These are phyloP conservation scores for Zaprionus kolodkinae DNA, from an alignment of 1,140 invertebrate species.

Conservation along the genomic window DNA sequence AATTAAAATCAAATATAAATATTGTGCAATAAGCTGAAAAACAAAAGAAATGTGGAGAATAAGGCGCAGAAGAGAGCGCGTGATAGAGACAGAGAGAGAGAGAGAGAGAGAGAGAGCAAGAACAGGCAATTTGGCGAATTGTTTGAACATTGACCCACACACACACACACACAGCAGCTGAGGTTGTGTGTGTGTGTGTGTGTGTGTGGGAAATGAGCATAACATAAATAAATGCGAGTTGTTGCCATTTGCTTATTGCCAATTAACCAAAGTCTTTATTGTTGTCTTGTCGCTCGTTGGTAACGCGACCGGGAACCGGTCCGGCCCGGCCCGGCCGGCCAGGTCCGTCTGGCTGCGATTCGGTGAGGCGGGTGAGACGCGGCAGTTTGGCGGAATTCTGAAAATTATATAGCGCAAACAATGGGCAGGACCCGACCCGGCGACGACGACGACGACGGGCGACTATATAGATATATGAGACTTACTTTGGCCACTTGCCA, in stretches of 20 bases:
- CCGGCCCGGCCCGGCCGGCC: not conserved
- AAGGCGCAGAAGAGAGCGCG: not conserved
- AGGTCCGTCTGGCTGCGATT: not conserved
- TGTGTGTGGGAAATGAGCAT: constrained; percentile 60
- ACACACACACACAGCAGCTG: constrained; percentile 18
- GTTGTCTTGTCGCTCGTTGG: constrained; percentile 63
- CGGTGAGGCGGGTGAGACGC: not conserved
- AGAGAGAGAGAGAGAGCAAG: not conserved
- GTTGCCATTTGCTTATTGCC: constrained; percentile 80
- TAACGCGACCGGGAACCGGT: constrained; percentile 22
- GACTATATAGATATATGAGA: constrained; percentile 52
- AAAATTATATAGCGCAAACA: constrained; percentile 75
- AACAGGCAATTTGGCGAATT: constrained; percentile 42
- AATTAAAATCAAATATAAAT: constrained; percentile 77
- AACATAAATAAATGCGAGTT: constrained; percentile 75
- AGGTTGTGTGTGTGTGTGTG: constrained; percentile 12
- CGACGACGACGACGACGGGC: not conserved
- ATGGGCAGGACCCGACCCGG: constrained; percentile 48
- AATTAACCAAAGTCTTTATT: constrained; percentile 81
- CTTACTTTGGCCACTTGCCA: constrained; percentile 74
- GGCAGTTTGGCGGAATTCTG: constrained; percentile 47
- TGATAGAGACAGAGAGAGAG: too few relatives aligned
- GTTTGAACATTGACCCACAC: constrained; percentile 61
- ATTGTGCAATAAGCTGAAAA: constrained; percentile 70
- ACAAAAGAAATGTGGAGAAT: constrained; percentile 24